Base-by-base conservation (phyloP, 2,113 vertebrate species). In the Odontesthes bonariensis region DNA sequence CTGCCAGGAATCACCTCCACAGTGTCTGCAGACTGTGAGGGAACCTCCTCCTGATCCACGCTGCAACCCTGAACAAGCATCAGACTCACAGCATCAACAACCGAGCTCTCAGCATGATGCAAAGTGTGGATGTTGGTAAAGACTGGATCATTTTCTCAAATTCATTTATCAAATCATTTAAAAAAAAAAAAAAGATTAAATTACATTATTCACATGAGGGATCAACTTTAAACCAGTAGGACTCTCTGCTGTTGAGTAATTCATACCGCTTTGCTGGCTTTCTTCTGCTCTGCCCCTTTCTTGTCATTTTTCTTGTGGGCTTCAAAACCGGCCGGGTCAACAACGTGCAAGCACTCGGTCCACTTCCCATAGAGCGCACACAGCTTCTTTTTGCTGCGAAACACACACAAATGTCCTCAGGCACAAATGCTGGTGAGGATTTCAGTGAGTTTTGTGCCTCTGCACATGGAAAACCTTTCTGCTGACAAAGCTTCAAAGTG, bases 311-410 rank as follows among this genome's bases (percentile, higher is more conserved):
- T 99, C 91, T 95, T 98, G 86, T 96, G 94, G 22, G 96, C 92
- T 5, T 99, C 98, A 0, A 97, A 97, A 0, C 93, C 89, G 31
- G 94, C 94, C 0, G 94, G 88, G 82, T 98, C 96, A 1, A 97
- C 89, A 0, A 93, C 94, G 79, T 97, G 98, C 72, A 99, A 88
- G 81, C 97, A 98, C 78, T 99, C 98, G 0, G 98, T 99, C 98
- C 98, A 99, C 86, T 98, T 99, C 51, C 98, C 98, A 19, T 99
- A 99, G 14, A 99, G 93, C 0, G 96, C 94, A 69, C 95, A 96
- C 8, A 97, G 88, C 77, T 98, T 99, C 95, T 96, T 99, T 90
- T 99, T 99, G 91, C 98, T 99, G 91, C 22, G 35, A 71, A 31
- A 65, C 20, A 73, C 32, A 32, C 12, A 63, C 42, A 33, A 38